These are phyloP conservation scores for Carpatolechia fugitivella DNA, from an alignment of 2,888 invertebrate genomes.

Conservation along the genomic window DNA sequence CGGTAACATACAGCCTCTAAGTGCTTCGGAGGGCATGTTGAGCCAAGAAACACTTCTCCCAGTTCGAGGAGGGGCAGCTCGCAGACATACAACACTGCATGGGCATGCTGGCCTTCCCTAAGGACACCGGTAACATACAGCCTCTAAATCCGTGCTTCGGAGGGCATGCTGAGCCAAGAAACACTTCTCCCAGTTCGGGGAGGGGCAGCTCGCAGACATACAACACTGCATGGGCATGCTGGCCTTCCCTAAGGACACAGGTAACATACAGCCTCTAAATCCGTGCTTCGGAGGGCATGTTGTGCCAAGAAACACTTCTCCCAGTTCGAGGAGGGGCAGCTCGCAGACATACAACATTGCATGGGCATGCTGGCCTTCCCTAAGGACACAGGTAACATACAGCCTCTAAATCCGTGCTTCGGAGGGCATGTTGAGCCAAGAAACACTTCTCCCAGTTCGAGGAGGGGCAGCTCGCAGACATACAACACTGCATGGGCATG, in stretches of 20 bases:
- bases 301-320: too few relatives aligned
- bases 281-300: too few relatives aligned
- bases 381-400: too few relatives aligned
- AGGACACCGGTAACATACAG: slow-evolving; percentile 80
- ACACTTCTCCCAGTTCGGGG: slow-evolving; percentile 92
- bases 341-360: too few relatives aligned
- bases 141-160: too few relatives aligned
- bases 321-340: too few relatives aligned
- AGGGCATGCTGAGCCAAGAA: slow-evolving; percentile 92
- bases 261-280: slow-evolving; percentile 54
- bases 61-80: slow-evolving; percentile 91
- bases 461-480: slow-evolving; percentile 90
- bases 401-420: too few relatives aligned
- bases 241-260: slow-evolving; percentile 92
- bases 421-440: slow-evolving; percentile 91
- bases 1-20: slow-evolving; percentile 73
- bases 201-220: slow-evolving; percentile 91
- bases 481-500: slow-evolving; percentile 97
- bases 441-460: slow-evolving; percentile 94
- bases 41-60: slow-evolving; percentile 94
- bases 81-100: slow-evolving; percentile 95
- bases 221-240: slow-evolving; percentile 97
- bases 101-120: slow-evolving; percentile 96
- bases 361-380: too few relatives aligned
- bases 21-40: too few relatives aligned